Evolutionary conservation across 2,113 vertebrate species (phyloP).

Genomic region (Onychostruthus taczanowskii): DNA sequence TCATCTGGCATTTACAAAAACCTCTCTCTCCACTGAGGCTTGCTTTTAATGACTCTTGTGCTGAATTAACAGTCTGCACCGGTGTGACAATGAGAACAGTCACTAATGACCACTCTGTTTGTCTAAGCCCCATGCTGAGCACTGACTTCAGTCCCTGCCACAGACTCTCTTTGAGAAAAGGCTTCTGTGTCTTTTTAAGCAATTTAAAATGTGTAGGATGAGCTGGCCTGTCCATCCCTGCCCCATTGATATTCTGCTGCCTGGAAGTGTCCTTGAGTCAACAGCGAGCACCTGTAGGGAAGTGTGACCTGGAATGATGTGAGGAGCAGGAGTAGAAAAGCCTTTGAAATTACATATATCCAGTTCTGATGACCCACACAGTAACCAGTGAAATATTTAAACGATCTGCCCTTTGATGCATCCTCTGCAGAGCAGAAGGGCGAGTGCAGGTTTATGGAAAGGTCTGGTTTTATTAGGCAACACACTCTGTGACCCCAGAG

Average conservation of each 20-base stretch:
- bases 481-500: background rate
- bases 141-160: conserved; percentile 2
- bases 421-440: background rate
- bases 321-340: background rate
- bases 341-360: background rate
- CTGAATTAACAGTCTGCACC: conserved; percentile 54
- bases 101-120: conserved; percentile 50
- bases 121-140: conserved; percentile 38
- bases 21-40: background rate
- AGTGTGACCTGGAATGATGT: background rate
- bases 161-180: background rate
- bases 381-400: background rate
- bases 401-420: background rate
- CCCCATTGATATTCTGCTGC: background rate
- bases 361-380: background rate
- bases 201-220: conserved; percentile 44
- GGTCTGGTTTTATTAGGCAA: background rate
- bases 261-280: conserved; percentile 14
- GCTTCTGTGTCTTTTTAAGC: background rate
- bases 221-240: background rate
- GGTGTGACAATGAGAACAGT: conserved; percentile 27
- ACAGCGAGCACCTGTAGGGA: background rate
- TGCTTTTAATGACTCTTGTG: conserved; percentile 53
- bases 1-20: conserved; percentile 6
- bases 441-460: background rate